Evolutionary conservation across 2,888 invertebrate species (phyloP).

Genomic region (Orthosia cruda): DNA sequence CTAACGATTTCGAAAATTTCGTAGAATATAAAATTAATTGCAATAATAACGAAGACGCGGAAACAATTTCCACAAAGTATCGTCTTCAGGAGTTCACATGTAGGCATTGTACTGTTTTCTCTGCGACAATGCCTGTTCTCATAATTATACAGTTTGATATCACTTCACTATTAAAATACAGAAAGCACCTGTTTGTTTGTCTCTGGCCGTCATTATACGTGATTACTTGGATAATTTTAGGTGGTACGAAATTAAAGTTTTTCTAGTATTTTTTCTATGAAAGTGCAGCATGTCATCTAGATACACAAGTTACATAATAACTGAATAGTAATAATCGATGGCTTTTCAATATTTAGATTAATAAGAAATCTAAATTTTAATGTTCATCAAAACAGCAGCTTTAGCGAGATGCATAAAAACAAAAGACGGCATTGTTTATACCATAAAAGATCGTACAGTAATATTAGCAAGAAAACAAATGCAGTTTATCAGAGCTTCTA

Average conservation of each 20-base stretch:
- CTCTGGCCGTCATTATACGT: slow-evolving; percentile 49
- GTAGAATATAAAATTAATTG: slow-evolving; percentile 48
- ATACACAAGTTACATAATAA: not conserved
- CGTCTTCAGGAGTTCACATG: slow-evolving; percentile 77
- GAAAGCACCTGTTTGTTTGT: slow-evolving; percentile 66
- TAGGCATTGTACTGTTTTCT: slow-evolving; percentile 73
- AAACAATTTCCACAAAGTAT: slow-evolving; percentile 76
- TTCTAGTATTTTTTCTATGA: slow-evolving; percentile 8
- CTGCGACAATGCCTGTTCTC: slow-evolving; percentile 84
- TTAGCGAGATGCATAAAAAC: not conserved
- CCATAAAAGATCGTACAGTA: not conserved
- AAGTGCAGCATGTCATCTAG: slow-evolving; percentile 14
- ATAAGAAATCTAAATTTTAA: not conserved
- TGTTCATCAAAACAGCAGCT: not conserved
- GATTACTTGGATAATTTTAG: slow-evolving; percentile 51
- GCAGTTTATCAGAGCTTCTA: not conserved
- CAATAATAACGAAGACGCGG: slow-evolving; percentile 68
- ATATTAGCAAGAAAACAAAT: not conserved
- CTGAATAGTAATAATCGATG: not conserved
- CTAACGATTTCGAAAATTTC: slow-evolving; percentile 40
- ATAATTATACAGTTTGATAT: slow-evolving; percentile 78
- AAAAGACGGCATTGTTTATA: not conserved
- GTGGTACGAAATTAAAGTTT: slow-evolving; percentile 12
- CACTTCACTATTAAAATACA: slow-evolving; percentile 67
- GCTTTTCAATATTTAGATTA: not conserved